Evolutionary conservation across 2,113 vertebrate species (phyloP), one percentile per base, ranked within the genome.

Genomic region (Pedionomus torquatus): DNA sequence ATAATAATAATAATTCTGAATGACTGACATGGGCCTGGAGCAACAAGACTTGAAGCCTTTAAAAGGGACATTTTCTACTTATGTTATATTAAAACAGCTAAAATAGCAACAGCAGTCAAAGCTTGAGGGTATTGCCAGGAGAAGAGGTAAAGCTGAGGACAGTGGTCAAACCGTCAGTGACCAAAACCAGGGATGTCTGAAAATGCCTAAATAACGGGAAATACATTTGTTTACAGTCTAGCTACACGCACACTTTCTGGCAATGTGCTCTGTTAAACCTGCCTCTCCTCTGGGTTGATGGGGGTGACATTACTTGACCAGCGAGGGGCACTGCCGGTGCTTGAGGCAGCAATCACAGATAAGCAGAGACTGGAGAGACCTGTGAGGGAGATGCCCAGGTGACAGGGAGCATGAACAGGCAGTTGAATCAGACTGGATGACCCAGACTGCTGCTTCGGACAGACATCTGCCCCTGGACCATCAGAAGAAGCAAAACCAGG

Each of bases 1-100:
- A 95, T 95, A 95, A 83, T 88, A 95, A 83, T 88, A 96, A 79
- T 90, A 93, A 95, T 95, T 84, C 81, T 84, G 92, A 87, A 84
- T 96, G 95, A 96, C 66, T 96, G 93, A 84, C 86, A n/a, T 5
- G 3, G 37, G 95, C 94, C 93, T 94, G 75, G 41, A 97, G 95
- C 95, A 93, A 85, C 68, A 83, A 63, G 87, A 78, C 72, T 86
- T 64, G 64, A 94, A 79, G 72, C 78, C 89, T 94, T 91, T 86
- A 63, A 76, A 92, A 95, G 70, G 71, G 75, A 91, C 83, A 55
- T 90, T 95, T 97, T 90, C 68, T 87, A 20, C 81, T 94, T 95
- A 91, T 87, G 74, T 94, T 94, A 94, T 95, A 95, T 87, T 95
- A 84, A 83, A 94, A 24, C 76, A 89, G 72, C 85, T 91, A 95